Conservation (phyloP, 1,140 invertebrate species). For the Oryzaephilus surinamensis region DNA sequence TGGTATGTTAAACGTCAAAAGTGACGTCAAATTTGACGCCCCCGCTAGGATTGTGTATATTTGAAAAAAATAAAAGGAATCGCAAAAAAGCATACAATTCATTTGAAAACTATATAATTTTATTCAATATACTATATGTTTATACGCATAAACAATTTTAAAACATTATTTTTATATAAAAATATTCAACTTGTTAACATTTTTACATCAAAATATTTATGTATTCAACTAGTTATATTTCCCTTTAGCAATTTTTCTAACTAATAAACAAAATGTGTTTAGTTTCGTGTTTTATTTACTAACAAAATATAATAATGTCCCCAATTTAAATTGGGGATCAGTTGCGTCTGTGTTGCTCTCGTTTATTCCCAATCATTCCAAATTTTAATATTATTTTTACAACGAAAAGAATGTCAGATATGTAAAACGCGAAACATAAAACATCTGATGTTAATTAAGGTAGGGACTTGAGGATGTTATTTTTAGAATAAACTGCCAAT, state of each 20-base stretch:
- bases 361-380: background rate
- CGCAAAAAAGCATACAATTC: too few species aligned
- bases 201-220: background rate
- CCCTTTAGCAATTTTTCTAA: too few species aligned
- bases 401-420: too few species aligned
- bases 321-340: background rate
- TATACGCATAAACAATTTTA: background rate
- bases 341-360: background rate
- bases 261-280: background rate
- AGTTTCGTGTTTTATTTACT: background rate
- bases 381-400: background rate
- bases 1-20: slow-evolving; percentile 31
- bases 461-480: slow-evolving; percentile 4
- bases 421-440: slow-evolving; percentile 8
- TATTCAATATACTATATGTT: background rate
- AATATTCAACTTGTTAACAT: background rate
- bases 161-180: background rate
- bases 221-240: too few species aligned
- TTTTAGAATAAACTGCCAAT: slow-evolving; percentile 8
- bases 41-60: too few species aligned
- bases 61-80: too few species aligned
- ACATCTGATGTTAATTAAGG: slow-evolving; percentile 16
- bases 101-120: background rate
- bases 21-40: slow-evolving; percentile 28
- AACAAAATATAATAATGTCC: too few species aligned